Conservation (phyloP, 2,797 vertebrate species). For the Chaunax sp. region DNA sequence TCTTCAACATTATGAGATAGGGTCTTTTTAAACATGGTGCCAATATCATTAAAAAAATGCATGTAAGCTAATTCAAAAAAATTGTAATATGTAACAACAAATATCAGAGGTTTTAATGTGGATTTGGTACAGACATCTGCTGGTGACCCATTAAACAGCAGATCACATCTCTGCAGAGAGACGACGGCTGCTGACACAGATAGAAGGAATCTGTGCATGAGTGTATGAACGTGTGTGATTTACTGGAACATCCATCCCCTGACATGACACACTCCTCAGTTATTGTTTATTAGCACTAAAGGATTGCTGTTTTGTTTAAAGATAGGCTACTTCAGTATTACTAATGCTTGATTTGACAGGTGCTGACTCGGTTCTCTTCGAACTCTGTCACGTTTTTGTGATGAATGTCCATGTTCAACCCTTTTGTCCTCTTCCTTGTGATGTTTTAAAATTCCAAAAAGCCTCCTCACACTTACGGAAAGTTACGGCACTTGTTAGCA, state of each 20-base stretch:
- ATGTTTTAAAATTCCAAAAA: constrained; percentile 3
- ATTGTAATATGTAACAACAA: background rate
- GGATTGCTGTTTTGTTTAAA: no score
- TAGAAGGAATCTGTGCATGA: constrained; percentile 28
- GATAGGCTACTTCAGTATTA: no score
- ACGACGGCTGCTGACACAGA: constrained; percentile 34
- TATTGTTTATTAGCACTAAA: background rate
- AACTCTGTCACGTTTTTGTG: background rate
- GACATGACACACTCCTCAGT: constrained; percentile 14
- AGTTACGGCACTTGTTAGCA: background rate
- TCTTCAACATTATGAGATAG: no score
- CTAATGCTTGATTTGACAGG: no score
- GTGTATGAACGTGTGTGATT: constrained; percentile 14
- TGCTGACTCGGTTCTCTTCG: no score
- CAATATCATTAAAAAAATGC: no score
- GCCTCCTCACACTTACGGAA: constrained; percentile 13
- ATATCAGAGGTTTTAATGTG: background rate
- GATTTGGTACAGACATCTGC: background rate
- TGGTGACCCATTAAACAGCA: background rate
- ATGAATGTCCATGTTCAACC: background rate
- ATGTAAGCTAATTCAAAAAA: no score
- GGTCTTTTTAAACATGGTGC: no score
- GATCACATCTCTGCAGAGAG: constrained; percentile 17
- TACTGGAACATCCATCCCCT: constrained; percentile 43
- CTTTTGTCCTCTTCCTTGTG: background rate